Percentiles rank a stretch among this genome's conserved stretches.
Evolutionary conservation across 2,113 vertebrate species (phyloP).

Genomic region (Cyprinodon variegatus): DNA sequence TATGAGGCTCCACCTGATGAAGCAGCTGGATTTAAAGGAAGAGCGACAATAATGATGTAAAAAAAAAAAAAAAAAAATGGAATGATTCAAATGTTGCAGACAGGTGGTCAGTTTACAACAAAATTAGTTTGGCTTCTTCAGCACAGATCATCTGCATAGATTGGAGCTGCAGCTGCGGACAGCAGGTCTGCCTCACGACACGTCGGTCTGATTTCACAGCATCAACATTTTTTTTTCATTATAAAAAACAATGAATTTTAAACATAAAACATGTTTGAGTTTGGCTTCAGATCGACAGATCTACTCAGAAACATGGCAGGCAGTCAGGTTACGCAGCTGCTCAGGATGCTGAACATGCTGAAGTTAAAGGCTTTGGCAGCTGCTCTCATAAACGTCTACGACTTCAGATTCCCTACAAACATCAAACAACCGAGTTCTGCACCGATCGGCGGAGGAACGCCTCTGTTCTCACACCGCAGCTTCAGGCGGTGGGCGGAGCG

Average conservation of each 20-base stretch:
- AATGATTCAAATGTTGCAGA: slow-evolving; percentile 16
- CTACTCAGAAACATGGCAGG: slow-evolving; percentile 12
- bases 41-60: not conserved
- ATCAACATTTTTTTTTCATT: slow-evolving; percentile 28
- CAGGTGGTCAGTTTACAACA: not conserved
- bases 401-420: slow-evolving; percentile 10
- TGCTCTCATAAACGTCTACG: not conserved
- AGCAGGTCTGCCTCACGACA: not conserved
- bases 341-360: slow-evolving; percentile 22
- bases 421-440: not conserved
- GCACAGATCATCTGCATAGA: not conserved
- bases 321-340: slow-evolving; percentile 4
- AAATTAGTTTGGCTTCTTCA: not conserved
- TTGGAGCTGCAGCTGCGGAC: not conserved
- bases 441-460: not conserved
- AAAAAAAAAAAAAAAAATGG: slow-evolving; percentile 7
- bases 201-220: slow-evolving; percentile 43
- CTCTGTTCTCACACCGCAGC: slow-evolving; percentile 15
- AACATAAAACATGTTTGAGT: not conserved
- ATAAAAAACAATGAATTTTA: slow-evolving; percentile 5
- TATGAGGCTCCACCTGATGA: slow-evolving; percentile 51
- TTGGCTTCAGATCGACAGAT: slow-evolving; percentile 36
- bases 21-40: slow-evolving; percentile 31
- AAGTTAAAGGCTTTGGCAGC: slow-evolving; percentile 23
- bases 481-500: not conserved